Evolutionary conservation across 2,797 vertebrate species (phyloP).

Genomic region (Sebastes glaucus): DNA sequence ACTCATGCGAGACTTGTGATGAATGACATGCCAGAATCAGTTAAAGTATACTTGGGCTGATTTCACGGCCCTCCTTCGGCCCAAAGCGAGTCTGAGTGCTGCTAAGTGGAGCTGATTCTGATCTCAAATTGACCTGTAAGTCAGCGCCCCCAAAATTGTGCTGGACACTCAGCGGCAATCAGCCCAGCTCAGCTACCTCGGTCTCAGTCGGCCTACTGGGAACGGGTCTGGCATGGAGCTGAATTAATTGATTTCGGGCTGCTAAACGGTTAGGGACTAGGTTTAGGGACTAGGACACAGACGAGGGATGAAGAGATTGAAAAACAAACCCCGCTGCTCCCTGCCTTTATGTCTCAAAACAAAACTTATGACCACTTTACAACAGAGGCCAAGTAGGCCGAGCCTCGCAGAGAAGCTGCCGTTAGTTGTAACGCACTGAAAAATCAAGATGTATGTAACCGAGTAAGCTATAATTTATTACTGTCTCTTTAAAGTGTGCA

Average conservation of each 20-base stretch:
- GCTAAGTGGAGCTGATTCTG: conserved; percentile 45
- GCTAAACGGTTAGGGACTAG: not conserved
- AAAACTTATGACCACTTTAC: conserved; percentile 3
- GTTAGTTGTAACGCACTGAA: not conserved
- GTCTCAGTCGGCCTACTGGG: not conserved
- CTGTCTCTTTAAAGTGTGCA: not conserved
- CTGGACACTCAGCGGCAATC: conserved; percentile 39
- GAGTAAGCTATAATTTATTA: not conserved
- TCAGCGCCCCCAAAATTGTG: conserved; percentile 1
- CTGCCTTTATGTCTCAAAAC: not conserved
- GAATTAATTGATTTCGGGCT: conserved; percentile 17
- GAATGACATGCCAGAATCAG: conserved; percentile 50
- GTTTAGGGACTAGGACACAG: not conserved
- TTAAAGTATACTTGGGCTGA: conserved; percentile 44
- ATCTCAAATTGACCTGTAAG: conserved; percentile 43
- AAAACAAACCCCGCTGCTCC: not conserved
- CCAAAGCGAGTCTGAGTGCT: conserved; percentile 39
- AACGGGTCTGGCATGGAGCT: not conserved
- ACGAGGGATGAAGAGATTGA: not conserved
- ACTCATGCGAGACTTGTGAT: conserved; percentile 3
- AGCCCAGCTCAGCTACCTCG: not conserved
- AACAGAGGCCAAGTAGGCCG: not conserved
- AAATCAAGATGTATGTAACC: not conserved
- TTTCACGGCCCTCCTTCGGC: conserved; percentile 25
- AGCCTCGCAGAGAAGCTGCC: not conserved